Evolutionary conservation across 2,888 invertebrate species (phyloP).

Genomic region (Andrena fulva): DNA sequence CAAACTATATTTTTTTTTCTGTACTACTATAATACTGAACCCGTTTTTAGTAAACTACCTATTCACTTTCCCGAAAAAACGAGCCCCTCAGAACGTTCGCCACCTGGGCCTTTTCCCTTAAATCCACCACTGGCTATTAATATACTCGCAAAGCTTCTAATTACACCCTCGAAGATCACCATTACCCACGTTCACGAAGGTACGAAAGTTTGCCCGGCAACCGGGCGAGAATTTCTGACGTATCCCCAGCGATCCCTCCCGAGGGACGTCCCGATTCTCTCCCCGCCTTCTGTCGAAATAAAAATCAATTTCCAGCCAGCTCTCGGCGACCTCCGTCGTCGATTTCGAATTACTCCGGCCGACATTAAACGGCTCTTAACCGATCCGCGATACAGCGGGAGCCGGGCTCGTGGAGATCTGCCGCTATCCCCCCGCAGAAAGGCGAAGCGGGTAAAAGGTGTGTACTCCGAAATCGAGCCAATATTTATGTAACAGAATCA

Average conservation of each 20-base stretch:
- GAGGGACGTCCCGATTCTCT: slow-evolving; percentile 9
- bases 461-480: slow-evolving; percentile 77
- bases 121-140: too few species aligned
- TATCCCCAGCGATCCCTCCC: background rate
- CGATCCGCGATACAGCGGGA: slow-evolving; percentile 55
- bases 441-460: slow-evolving; percentile 67
- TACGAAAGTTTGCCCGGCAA: slow-evolving; percentile 1
- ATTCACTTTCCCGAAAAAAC: too few species aligned
- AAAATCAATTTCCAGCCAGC: slow-evolving; percentile 42
- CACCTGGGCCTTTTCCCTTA: too few species aligned
- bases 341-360: slow-evolving; percentile 61
- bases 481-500: slow-evolving; percentile 81
- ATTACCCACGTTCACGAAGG: background rate
- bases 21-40: too few species aligned
- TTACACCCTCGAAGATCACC: background rate
- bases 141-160: too few species aligned
- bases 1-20: too few species aligned
- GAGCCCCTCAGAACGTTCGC: too few species aligned
- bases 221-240: background rate
- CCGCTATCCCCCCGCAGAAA: background rate
- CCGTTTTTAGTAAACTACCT: too few species aligned
- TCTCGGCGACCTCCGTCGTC: slow-evolving; percentile 3
- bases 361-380: slow-evolving; percentile 70
- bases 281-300: slow-evolving; percentile 23
- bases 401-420: slow-evolving; percentile 49